These are phyloP conservation scores for Mesembrinibis cayennensis DNA, from an alignment of 2,113 vertebrate genomes.

Conservation along the genomic window DNA sequence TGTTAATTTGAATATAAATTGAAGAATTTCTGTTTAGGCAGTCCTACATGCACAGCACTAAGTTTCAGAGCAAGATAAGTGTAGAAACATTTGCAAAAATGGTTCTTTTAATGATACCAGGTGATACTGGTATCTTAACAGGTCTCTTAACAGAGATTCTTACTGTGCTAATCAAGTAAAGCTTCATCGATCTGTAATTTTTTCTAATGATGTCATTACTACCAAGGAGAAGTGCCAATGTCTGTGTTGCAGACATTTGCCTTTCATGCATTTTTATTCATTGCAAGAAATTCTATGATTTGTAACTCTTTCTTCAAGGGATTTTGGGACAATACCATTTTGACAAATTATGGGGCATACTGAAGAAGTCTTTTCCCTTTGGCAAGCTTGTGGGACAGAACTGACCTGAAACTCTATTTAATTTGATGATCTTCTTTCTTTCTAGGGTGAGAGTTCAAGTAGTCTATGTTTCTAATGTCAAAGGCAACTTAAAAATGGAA, in stretches of 20 bases:
- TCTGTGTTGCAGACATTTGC: neutral
- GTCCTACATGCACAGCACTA: neutral
- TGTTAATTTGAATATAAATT: neutral
- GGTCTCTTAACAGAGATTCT: neutral
- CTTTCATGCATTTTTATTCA: neutral
- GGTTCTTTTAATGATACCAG: neutral
- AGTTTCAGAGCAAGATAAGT: neutral
- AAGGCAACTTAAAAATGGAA: neutral
- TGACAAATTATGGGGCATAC: neutral
- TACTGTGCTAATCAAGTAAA: neutral
- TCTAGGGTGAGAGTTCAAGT: neutral
- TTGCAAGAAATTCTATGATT: neutral
- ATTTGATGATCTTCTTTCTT: neutral
- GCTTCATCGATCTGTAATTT: neutral
- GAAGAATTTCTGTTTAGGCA: neutral
- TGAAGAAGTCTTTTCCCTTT: neutral
- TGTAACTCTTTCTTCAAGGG: neutral
- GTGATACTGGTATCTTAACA: neutral
- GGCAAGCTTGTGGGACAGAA: neutral
- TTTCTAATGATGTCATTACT: neutral
- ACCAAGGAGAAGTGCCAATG: neutral
- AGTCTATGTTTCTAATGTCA: neutral
- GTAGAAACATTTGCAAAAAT: neutral
- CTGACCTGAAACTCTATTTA: neutral
- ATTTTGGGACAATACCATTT: neutral